phyloP scores from a whole-genome alignment of 2,113 vertebrate genomes.

The Phrynosoma platyrhinos region DNA sequence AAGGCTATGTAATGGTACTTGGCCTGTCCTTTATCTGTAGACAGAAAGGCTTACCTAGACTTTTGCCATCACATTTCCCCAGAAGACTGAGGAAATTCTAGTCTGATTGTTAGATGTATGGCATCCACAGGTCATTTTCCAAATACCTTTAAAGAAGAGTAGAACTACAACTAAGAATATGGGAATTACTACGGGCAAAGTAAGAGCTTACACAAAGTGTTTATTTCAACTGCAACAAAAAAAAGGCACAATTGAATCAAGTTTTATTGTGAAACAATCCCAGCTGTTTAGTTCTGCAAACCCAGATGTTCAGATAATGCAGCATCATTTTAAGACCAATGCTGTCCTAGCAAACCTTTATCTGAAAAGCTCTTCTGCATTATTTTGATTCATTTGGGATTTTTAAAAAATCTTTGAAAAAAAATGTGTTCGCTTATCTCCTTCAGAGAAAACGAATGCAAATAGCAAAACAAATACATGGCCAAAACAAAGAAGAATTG shows the following conservation, averaged over 20 bases:
- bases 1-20: not conserved
- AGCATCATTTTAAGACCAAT: constrained; percentile 47
- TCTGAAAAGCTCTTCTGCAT: not conserved
- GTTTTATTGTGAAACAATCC: constrained; percentile 33
- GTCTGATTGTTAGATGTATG: not conserved
- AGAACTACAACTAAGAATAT: too few relatives aligned
- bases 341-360: constrained; percentile 46
- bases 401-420: constrained; percentile 20
- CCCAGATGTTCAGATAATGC: constrained; percentile 68
- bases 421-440: constrained; percentile 49
- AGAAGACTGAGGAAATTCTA: not conserved
- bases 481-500: constrained; percentile 14
- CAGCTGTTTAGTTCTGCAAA: constrained; percentile 33
- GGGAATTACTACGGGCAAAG: not conserved
- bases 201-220: constrained; percentile 20
- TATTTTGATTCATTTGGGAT: not conserved
- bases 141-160: not conserved
- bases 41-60: too few relatives aligned
- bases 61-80: not conserved
- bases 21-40: too few relatives aligned
- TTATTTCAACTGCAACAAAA: constrained; percentile 44
- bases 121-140: not conserved
- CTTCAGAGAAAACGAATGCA: constrained; percentile 49
- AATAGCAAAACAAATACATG: constrained; percentile 44
- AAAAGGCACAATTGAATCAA: constrained; percentile 13